These are phyloP conservation scores for Nomada goodeniana DNA, from an alignment of 2,888 invertebrate species.

Conservation along the genomic window DNA sequence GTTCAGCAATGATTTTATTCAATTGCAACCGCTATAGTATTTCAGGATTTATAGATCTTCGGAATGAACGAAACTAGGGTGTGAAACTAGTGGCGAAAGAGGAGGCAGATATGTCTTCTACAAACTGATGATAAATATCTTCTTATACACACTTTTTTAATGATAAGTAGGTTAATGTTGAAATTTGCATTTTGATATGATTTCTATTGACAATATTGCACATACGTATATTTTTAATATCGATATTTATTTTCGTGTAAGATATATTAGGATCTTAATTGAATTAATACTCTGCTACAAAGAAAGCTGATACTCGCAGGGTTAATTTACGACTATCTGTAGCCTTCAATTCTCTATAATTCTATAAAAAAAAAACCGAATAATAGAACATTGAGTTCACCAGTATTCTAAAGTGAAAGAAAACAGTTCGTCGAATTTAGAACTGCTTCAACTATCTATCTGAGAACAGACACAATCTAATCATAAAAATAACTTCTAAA, in stretches of 20 bases:
- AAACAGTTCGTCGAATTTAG: too few relatives aligned
- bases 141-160: neutral
- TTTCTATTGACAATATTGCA: too few relatives aligned
- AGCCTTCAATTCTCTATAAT: constrained; percentile 3
- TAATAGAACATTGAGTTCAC: neutral
- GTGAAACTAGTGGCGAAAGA: too few relatives aligned
- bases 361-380: neutral
- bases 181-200: neutral
- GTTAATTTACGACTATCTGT: constrained; percentile 11
- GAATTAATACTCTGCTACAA: neutral
- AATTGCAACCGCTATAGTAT: neutral
- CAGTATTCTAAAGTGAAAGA: too few relatives aligned
- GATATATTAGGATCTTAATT: neutral
- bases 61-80: neutral
- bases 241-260: neutral
- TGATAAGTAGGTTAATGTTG: neutral
- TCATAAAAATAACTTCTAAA: neutral
- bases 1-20: neutral
- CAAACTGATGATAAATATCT: constrained; percentile 5
- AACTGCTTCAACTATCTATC: too few relatives aligned
- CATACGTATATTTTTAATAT: too few relatives aligned
- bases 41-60: neutral
- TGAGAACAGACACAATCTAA: neutral
- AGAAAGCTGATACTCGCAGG: constrained; percentile 1
- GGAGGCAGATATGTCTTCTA: neutral